phyloP scores from a whole-genome alignment of 2,797 vertebrate species.

The Anguilla pacifica region DNA sequence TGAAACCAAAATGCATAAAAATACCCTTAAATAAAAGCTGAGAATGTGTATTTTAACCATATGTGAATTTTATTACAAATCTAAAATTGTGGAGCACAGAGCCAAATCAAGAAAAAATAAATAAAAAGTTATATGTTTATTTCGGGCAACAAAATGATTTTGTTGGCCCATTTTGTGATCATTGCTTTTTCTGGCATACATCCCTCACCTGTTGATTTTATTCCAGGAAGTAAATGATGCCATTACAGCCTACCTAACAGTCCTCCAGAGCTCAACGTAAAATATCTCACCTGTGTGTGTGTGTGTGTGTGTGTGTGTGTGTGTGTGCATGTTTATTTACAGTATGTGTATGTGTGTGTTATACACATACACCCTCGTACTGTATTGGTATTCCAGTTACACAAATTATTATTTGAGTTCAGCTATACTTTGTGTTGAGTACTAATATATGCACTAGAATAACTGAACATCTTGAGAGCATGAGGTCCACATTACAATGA shows the following conservation, averaged over 20 bases:
- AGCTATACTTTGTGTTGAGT: not conserved
- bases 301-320: not conserved
- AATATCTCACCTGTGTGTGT: not conserved
- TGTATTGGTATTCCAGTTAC: not conserved
- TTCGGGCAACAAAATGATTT: too few relatives aligned
- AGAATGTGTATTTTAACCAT: too few relatives aligned
- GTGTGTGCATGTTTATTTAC: too few relatives aligned
- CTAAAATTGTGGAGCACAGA: too few relatives aligned
- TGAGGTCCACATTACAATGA: slow-evolving; percentile 49
- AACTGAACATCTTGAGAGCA: slow-evolving; percentile 55
- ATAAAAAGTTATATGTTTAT: too few relatives aligned
- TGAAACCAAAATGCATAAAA: too few relatives aligned
- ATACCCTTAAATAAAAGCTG: too few relatives aligned
- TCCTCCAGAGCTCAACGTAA: not conserved
- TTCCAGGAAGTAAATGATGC: not conserved
- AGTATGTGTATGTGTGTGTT: not conserved
- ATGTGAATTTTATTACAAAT: too few relatives aligned
- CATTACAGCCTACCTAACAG: not conserved
- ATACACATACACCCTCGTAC: not conserved
- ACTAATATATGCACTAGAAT: not conserved
- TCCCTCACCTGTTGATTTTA: not conserved
- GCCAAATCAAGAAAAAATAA: too few relatives aligned
- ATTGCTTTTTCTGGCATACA: not conserved
- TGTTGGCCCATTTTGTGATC: too few relatives aligned
- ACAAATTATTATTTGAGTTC: not conserved